Percentiles rank a stretch among this genome's conserved stretches.
phyloP scores from a whole-genome alignment of 1,140 invertebrate genomes.

The Choristoneura fumiferana region DNA sequence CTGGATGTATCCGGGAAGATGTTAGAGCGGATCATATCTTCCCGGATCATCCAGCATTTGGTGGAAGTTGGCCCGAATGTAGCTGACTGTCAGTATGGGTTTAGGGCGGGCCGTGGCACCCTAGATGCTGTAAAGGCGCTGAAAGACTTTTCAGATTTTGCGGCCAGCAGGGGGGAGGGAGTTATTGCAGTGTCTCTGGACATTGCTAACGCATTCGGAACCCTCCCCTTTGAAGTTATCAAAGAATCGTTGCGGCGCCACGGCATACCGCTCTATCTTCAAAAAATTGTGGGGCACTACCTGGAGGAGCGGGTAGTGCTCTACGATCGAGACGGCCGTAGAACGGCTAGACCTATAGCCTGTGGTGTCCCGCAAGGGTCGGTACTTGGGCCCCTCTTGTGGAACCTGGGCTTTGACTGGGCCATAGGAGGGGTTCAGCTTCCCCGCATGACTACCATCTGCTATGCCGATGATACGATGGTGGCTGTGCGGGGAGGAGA shows the following conservation, averaged over 20 bases:
- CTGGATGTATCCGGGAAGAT: no score
- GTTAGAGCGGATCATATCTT: no score
- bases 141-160: background rate
- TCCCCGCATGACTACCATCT: background rate
- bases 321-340: background rate
- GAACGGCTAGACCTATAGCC: background rate
- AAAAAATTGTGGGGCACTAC: background rate
- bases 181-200: slow-evolving; percentile 27
- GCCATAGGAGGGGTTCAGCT: background rate
- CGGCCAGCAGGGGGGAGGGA: slow-evolving; percentile 3
- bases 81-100: background rate
- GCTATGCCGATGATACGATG: slow-evolving; percentile 3
- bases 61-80: background rate
- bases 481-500: background rate
- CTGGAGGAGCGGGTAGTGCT: background rate
- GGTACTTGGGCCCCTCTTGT: background rate
- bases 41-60: background rate
- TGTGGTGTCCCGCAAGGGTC: slow-evolving; percentile 15
- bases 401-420: background rate
- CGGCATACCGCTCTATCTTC: slow-evolving; percentile 15
- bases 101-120: background rate
- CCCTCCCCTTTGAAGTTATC: slow-evolving; percentile 15
- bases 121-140: no score
- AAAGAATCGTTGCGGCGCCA: slow-evolving; percentile 10
- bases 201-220: slow-evolving; percentile 23